These are phyloP conservation scores for Potorous gilbertii DNA, from an alignment of 2,797 vertebrate genomes.

Conservation along the genomic window DNA sequence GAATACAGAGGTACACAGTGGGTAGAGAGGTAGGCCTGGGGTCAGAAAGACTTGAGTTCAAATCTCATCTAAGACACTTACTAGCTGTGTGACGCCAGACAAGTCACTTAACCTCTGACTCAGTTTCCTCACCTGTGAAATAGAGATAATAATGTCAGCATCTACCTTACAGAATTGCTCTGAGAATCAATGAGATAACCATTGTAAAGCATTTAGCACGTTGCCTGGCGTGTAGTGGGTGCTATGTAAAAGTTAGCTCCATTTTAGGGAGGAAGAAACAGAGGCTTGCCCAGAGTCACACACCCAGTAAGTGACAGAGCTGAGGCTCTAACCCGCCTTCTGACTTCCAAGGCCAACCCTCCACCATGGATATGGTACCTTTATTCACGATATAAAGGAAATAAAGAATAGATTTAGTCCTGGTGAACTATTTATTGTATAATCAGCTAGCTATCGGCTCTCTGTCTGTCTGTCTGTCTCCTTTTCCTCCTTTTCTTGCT, in stretches of 20 bases:
- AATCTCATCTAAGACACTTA: neutral
- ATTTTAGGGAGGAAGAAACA: neutral
- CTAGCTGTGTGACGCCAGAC: neutral
- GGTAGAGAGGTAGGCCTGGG: neutral
- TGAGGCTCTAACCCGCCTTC: neutral
- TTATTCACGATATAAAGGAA: neutral
- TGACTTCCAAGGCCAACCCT: neutral
- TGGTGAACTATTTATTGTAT: neutral
- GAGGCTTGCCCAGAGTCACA: neutral
- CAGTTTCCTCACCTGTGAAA: neutral
- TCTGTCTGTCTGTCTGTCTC: neutral
- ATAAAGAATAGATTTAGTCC: neutral
- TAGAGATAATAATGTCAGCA: neutral
- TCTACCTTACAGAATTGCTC: neutral
- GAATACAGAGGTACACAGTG: neutral
- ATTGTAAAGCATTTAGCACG: neutral
- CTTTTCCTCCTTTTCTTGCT: rapidly evolving
- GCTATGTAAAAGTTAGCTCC: neutral
- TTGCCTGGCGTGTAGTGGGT: neutral
- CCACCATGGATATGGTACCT: neutral
- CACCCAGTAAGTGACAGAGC: neutral
- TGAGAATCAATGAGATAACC: neutral
- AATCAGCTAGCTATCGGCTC: neutral
- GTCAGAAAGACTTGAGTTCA: neutral
- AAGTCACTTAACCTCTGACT: neutral